Base-by-base conservation (phyloP, 92 coral and sea anemone genomes). In the Parazoanthus atlanticus region DNA sequence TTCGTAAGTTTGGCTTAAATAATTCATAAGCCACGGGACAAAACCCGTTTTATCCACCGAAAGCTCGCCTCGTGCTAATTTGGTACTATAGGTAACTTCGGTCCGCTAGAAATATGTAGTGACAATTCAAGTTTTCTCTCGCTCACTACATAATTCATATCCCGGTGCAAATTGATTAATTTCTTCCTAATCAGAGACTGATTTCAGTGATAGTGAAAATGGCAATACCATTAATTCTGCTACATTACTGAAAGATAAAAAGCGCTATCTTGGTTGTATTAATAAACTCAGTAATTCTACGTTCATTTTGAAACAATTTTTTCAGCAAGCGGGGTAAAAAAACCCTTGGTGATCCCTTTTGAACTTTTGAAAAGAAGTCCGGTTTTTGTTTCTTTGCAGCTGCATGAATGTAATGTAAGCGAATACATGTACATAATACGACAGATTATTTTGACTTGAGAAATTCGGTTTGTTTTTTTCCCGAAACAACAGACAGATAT, bases 11-110 rank as follows among this genome's bases (percentile, higher is more conserved):
- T 40, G 87, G 8, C 66, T 46, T 84, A 8, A 84, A 84, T 84
- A 84, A 84, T 84, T 84, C 8, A 84, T 84, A 23, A 15, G 31
- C 13, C 23, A 41, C n/a, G 4, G 49, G 54, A 69, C 65, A 69
- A 84, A 84, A 64, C 86, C 36, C 32, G 30, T 46, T 84, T 67
- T 70, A 70, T 70, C 29, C 78, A 70, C 76, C 87, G 19, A 30
- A 47, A 36, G 38, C 58, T 16, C 70, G 38, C 38, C 65, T 31
- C 54, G 15, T 30, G 64, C 32, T 25, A 40, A 36, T 69, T 15
- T 6, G 64, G 34, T 28, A 74, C 69, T 70, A 70, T 70, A 28
- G 75, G 87, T 28, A 47, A 46, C 65, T 41, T 84, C 54, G 43
- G 17, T 46, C 38, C 38, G 87, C 21, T 21, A 46, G 46, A 70